Evolutionary conservation across 2,888 invertebrate species (phyloP).

Genomic region (Cataglyphis albicans): DNA sequence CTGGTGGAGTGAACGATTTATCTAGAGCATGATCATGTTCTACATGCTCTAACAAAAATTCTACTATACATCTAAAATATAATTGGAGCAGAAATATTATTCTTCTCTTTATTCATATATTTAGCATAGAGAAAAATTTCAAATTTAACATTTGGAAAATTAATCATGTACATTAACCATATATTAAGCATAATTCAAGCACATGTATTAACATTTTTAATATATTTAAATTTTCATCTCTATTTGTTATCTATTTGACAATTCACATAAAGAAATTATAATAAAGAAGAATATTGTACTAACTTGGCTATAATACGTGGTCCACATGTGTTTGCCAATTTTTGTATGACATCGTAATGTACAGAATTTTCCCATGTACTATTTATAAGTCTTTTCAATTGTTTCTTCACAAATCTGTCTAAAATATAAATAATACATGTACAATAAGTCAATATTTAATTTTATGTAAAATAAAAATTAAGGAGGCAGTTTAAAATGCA

Average conservation of each 20-base stretch:
- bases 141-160: not conserved
- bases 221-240: not conserved
- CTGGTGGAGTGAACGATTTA: conserved; percentile 84
- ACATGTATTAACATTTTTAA: not conserved
- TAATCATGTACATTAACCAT: not conserved
- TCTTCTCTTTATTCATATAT: not conserved
- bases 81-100: not conserved
- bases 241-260: not conserved
- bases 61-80: conserved; percentile 76
- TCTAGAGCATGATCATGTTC: conserved; percentile 80
- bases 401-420: conserved; percentile 75
- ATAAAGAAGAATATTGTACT: conserved; percentile 52
- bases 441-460: not conserved
- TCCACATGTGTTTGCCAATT: conserved; percentile 68
- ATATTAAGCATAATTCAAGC: not conserved
- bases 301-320: conserved; percentile 76
- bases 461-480: conserved; percentile 5
- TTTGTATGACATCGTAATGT: conserved; percentile 72
- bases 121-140: not conserved
- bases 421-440: conserved; percentile 57
- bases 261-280: not conserved
- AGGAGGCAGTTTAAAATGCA: not conserved
- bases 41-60: conserved; percentile 67
- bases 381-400: conserved; percentile 73
- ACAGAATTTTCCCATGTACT: conserved; percentile 75